Conservation (phyloP, 2,113 vertebrate species). For the Neopipo cinnamomea region DNA sequence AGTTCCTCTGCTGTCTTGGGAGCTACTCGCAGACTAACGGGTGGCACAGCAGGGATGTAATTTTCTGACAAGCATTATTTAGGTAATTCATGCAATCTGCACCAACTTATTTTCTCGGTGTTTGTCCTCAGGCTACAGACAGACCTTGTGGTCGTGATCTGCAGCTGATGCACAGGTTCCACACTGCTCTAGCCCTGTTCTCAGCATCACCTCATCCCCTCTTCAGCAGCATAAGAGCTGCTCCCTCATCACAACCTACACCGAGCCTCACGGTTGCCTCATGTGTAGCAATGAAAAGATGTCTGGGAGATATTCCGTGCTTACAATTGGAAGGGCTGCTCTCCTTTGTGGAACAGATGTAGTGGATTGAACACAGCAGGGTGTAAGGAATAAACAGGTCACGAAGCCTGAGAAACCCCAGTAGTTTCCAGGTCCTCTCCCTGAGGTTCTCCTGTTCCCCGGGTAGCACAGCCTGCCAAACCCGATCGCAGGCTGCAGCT, state of each 20-base stretch:
- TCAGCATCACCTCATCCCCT: not conserved
- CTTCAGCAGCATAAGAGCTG: not conserved
- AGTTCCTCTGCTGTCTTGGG: not conserved
- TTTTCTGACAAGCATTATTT: slow-evolving; percentile 2
- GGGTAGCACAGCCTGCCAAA: not conserved
- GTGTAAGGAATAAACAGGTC: not conserved
- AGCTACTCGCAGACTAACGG: not conserved
- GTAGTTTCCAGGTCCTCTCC: not conserved
- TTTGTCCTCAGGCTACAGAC: slow-evolving; percentile 6
- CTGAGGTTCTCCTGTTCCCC: not conserved
- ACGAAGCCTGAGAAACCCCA: not conserved
- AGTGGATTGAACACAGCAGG: not conserved
- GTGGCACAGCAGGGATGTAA: not conserved
- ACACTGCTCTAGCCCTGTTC: not conserved
- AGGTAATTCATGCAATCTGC: slow-evolving; percentile 14
- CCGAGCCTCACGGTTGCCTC: not conserved
- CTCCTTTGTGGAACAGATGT: not conserved
- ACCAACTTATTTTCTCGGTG: not conserved
- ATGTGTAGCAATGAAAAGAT: not conserved
- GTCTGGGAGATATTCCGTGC: not conserved
- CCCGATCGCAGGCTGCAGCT: not conserved
- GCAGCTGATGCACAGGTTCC: not conserved
- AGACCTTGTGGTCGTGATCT: not conserved
- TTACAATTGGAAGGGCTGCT: not conserved
- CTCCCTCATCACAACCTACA: not conserved